Conservation (phyloP, 2,797 vertebrate species). For the Myotis pilosus region DNA sequence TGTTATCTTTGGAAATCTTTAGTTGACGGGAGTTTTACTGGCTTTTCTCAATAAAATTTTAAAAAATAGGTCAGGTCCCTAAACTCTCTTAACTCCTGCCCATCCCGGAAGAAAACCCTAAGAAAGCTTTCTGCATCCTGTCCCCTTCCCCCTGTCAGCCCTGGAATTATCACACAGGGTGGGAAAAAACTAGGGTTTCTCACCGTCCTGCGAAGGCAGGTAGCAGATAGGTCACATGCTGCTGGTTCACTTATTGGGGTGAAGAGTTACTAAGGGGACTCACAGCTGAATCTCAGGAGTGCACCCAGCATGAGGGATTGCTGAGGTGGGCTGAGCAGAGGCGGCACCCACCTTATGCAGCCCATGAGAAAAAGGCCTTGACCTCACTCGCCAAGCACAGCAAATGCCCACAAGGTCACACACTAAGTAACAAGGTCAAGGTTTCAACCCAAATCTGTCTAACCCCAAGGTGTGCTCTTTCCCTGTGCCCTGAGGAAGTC, state of each 20-base stretch:
- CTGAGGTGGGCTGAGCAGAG: background rate
- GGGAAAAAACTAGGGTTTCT: background rate
- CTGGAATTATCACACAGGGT: background rate
- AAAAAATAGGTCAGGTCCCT: background rate
- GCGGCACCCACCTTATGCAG: background rate
- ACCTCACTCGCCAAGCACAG: background rate
- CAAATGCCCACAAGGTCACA: background rate
- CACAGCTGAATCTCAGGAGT: background rate
- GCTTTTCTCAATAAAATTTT: constrained; percentile 34
- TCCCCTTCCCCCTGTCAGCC: rapidly evolving
- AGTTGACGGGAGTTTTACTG: background rate
- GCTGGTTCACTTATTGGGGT: background rate
- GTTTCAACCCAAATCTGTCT: background rate
- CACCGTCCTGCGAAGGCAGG: no score
- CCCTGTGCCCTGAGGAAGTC: background rate
- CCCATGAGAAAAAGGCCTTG: background rate
- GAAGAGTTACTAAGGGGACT: background rate
- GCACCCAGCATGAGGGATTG: rapidly evolving
- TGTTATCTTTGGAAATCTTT: constrained; percentile 43
- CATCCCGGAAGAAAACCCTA: background rate
- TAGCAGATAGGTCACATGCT: no score
- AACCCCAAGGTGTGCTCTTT: background rate
- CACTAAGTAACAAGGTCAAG: background rate
- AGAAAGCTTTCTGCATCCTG: background rate
- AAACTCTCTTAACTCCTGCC: background rate